Conservation (phyloP, 2,797 vertebrate species). For the Sternarchorhynchus goeldii region DNA sequence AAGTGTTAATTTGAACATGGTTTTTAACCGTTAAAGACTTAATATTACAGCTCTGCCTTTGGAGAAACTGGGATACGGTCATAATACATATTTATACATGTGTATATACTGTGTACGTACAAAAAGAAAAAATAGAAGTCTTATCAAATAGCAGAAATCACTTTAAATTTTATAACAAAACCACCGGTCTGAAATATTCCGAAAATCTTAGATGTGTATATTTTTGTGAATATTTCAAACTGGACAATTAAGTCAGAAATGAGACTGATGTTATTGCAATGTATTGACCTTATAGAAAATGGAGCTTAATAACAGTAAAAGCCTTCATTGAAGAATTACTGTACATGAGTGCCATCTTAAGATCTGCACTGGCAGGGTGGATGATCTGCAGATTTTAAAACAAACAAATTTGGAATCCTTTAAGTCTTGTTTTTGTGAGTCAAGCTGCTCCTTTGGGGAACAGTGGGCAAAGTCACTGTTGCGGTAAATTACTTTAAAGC, state of each 20-base stretch:
- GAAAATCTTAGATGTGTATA: neutral
- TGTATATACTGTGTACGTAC: neutral
- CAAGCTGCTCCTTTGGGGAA: neutral
- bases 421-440: neutral
- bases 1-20: neutral
- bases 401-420: slow-evolving; percentile 3
- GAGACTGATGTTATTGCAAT: neutral
- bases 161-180: neutral
- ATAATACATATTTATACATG: neutral
- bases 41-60: neutral
- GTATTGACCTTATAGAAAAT: neutral
- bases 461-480: slow-evolving; percentile 25
- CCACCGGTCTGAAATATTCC: neutral
- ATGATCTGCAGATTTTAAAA: neutral
- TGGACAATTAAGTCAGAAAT: neutral
- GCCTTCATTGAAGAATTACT: neutral
- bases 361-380: neutral
- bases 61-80: neutral
- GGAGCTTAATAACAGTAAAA: neutral
- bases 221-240: slow-evolving; percentile 4
- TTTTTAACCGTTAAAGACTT: neutral
- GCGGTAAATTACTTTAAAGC: slow-evolving; percentile 22
- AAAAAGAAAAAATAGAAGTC: neutral
- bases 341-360: neutral
- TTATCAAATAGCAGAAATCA: neutral